phyloP scores from a whole-genome alignment of 1,140 invertebrate genomes.

The Tetragnatha versicolor region DNA sequence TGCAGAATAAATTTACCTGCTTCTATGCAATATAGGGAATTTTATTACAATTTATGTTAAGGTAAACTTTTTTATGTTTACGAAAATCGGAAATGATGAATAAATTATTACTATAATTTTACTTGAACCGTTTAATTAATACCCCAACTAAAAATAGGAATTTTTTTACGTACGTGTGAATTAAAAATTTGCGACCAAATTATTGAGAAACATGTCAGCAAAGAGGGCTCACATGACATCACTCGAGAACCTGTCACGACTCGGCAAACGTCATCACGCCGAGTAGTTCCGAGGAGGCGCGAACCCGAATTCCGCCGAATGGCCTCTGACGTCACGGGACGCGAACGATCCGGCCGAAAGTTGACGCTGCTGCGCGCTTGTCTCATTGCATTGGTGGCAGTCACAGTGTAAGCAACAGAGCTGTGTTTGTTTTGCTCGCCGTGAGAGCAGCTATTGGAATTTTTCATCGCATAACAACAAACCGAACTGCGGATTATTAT shows the following conservation, averaged over 20 bases:
- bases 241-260: background rate
- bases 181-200: too few species aligned
- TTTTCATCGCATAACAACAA: background rate
- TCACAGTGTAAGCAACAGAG: background rate
- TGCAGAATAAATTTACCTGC: too few species aligned
- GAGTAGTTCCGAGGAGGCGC: background rate
- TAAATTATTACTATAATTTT: background rate
- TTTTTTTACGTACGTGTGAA: too few species aligned
- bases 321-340: background rate
- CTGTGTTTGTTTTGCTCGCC: background rate
- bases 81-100: too few species aligned
- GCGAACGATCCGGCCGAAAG: slow-evolving; percentile 23
- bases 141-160: background rate
- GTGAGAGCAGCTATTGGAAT: background rate
- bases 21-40: too few species aligned
- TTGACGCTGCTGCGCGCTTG: slow-evolving; percentile 16
- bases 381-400: slow-evolving; percentile 31
- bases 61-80: too few species aligned
- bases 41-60: too few species aligned
- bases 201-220: background rate
- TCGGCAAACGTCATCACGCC: background rate
- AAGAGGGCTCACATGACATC: background rate
- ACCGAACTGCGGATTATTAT: background rate
- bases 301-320: background rate
- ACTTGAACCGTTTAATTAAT: background rate